These are phyloP conservation scores for Blomia tropicalis DNA, from an alignment of 2,888 invertebrate species.

Conservation along the genomic window DNA sequence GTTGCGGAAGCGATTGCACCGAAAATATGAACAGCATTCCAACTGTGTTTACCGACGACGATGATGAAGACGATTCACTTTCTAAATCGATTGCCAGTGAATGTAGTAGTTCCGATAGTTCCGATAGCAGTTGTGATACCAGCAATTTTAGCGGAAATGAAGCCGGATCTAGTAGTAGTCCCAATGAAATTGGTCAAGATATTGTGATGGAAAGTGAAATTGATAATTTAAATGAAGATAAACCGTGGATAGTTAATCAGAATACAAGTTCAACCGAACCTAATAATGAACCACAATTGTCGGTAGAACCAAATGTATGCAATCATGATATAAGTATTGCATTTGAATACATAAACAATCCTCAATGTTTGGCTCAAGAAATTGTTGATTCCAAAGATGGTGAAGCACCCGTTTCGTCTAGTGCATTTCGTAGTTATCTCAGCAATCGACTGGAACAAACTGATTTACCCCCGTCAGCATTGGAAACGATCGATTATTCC, in stretches of 20 bases:
- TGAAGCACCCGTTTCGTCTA: conserved; percentile 32
- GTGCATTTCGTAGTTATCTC: conserved; percentile 30
- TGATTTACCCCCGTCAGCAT: conserved; percentile 42
- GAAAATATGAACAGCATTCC: conserved; percentile 6
- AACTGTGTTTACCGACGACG: neutral
- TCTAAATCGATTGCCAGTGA: conserved; percentile 11
- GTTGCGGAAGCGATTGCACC: conserved; percentile 14
- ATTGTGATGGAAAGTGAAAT: neutral
- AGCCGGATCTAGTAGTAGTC: neutral
- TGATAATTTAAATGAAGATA: neutral
- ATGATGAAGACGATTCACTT: conserved; percentile 11
- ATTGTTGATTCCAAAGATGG: neutral
- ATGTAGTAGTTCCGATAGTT: neutral
- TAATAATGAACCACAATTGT: neutral
- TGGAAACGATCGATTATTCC: conserved; percentile 32
- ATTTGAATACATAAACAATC: neutral
- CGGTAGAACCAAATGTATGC: neutral
- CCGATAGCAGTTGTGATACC: neutral
- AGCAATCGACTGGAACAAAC: conserved; percentile 39
- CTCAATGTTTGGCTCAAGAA: no score
- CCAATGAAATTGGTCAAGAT: neutral
- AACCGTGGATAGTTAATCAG: neutral
- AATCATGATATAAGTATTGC: neutral
- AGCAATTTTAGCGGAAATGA: neutral
- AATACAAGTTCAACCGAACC: neutral